phyloP scores from a whole-genome alignment of 2,797 vertebrate species.

The Ptychadena robeensis region DNA sequence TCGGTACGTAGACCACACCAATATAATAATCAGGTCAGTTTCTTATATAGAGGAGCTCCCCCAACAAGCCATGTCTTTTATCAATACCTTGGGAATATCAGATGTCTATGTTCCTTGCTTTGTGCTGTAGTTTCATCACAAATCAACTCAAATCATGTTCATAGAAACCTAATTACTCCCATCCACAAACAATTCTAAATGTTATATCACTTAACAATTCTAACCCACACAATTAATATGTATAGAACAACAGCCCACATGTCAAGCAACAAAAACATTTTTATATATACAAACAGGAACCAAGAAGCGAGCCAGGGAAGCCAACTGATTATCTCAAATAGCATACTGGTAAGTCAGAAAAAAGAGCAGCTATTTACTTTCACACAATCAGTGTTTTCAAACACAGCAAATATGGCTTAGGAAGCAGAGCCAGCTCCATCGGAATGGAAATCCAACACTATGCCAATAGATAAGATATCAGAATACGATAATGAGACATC shows the following conservation, averaged over 20 bases:
- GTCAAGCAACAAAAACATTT: not conserved
- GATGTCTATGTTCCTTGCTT: no score
- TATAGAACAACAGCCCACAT: not conserved
- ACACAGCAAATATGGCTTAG: slow-evolving; percentile 4
- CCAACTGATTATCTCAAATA: not conserved
- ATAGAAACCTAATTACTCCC: no score
- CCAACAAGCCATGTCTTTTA: no score
- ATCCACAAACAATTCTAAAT: not conserved
- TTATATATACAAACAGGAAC: not conserved
- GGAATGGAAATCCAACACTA: slow-evolving; percentile 70
- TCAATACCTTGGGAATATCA: no score
- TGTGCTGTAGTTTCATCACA: no score
- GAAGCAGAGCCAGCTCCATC: slow-evolving; percentile 68
- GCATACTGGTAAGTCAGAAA: not conserved
- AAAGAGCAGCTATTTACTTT: not conserved
- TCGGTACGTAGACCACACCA: no score
- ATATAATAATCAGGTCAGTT: no score
- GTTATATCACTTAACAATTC: not conserved
- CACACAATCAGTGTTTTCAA: not conserved
- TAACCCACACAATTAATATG: not conserved
- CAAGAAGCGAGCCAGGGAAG: not conserved
- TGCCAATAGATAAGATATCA: slow-evolving; percentile 21
- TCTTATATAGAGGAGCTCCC: no score
- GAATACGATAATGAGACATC: not conserved
- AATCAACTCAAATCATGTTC: not conserved